Conservation (phyloP, 2,888 invertebrate genomes). For the Tetragonula carbonaria region DNA sequence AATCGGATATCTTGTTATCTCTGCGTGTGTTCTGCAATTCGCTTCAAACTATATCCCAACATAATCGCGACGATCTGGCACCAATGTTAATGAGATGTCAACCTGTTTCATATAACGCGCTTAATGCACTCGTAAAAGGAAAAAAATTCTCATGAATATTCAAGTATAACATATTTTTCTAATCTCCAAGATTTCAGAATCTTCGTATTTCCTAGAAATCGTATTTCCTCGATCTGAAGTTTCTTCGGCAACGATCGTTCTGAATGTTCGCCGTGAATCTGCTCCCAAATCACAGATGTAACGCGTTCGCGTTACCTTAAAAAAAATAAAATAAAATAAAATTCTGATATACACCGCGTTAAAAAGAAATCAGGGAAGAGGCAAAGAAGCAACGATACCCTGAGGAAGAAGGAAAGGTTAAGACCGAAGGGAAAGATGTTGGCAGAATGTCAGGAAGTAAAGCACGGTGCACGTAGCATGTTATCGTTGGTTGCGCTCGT, state of each 20-base stretch:
- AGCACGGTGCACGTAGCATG: slow-evolving; percentile 42
- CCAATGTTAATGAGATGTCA: too few relatives aligned
- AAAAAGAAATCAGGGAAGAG: not conserved
- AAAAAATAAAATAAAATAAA: not conserved
- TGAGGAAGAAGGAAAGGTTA: not conserved
- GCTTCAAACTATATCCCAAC: too few relatives aligned
- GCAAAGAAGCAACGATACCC: not conserved
- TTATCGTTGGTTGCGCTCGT: slow-evolving; percentile 28
- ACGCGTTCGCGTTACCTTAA: not conserved
- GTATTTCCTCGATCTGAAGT: not conserved
- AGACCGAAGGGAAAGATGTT: slow-evolving; percentile 32
- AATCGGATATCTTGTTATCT: too few relatives aligned
- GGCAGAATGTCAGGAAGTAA: slow-evolving; percentile 46
- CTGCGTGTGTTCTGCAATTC: too few relatives aligned
- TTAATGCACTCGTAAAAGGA: too few relatives aligned
- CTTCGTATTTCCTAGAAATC: not conserved
- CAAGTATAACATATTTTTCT: not conserved
- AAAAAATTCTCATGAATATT: too few relatives aligned
- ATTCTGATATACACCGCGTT: not conserved
- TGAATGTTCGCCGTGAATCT: not conserved
- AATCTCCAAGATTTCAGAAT: not conserved
- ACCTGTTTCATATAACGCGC: too few relatives aligned
- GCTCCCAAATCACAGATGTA: not conserved
- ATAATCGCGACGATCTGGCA: too few relatives aligned
- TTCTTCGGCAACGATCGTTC: not conserved